Base-by-base conservation (phyloP, 2,113 vertebrate genomes). In the Natator depressus region DNA sequence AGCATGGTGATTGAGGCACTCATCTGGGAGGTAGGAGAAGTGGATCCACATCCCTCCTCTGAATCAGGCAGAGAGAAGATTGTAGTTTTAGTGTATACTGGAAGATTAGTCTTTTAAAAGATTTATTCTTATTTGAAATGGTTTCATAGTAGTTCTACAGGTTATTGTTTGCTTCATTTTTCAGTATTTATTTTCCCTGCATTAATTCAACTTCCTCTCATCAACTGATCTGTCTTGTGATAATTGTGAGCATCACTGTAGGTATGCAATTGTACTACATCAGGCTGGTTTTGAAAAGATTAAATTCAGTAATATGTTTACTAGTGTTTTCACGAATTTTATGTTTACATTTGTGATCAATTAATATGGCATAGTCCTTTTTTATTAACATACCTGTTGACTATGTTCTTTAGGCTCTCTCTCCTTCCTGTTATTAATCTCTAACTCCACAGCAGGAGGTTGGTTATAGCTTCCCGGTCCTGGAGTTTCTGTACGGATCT, bases 381-480 rank as follows among this genome's bases (percentile, higher is more conserved):
- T 75, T 80, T 89, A 76, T 59, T 87, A 89, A 88, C 94, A 5
- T 92, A 97, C 93, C 90, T 84, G 89, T 42, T 92, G 95, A 90
- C 51, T 78, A 78, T 3, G 16, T 11, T 87, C 47, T 92, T 91
- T 91, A 75, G 47, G 35, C 8, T 93, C 46, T 17, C 81, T 91
- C 51, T 91, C 57, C 2, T 91, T 89, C 91, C 85, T 96, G 49
- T 55, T 95, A 2, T 38, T n/a, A n/a, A 49, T 82, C 50, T 81
- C 57, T 42, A 62, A 47, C 27, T 89, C 89, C 54, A 89, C 80
- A 53, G 62, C 69, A 90, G 87, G 93, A 88, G 27, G 76, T 8
- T 96, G 92, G 83, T 98, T 49, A 90, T 98, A 99, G 76, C 97
- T 97, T 91, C 98, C 98, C 31, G 99, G 98, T 87, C 98, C 99